Conservation (phyloP, 92 coral and sea anemone genomes). For the Zoanthus solanderi region DNA sequence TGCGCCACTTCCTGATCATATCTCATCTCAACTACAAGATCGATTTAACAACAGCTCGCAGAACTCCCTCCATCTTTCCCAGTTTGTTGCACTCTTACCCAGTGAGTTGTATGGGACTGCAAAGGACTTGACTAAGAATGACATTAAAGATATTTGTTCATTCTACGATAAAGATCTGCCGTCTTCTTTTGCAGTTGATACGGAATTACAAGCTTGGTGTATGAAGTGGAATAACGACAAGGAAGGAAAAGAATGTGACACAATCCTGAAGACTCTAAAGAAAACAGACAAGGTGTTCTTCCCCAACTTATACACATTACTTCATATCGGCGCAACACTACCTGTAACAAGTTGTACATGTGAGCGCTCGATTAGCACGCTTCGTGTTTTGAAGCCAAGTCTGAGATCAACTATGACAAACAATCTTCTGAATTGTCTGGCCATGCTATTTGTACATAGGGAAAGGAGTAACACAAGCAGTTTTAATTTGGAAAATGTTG, state of each 20-base stretch:
- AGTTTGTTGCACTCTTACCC: constrained; percentile 45
- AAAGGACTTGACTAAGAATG: constrained; percentile 26
- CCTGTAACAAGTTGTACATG: constrained; percentile 42
- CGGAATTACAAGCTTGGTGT: constrained; percentile 48
- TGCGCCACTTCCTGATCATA: constrained; percentile 54
- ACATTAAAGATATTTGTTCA: constrained; percentile 48
- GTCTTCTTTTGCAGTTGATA: constrained; percentile 50
- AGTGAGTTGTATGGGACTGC: constrained; percentile 30
- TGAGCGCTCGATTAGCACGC: constrained; percentile 36
- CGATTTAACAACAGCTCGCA: constrained; percentile 51
- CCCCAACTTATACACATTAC: constrained; percentile 44
- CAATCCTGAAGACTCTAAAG: constrained; percentile 37
- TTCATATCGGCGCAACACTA: constrained; percentile 26
- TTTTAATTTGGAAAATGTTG: background rate
- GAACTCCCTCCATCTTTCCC: constrained; percentile 41
- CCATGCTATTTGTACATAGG: constrained; percentile 38
- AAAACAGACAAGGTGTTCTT: constrained; percentile 42
- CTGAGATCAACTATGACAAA: constrained; percentile 24
- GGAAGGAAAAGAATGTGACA: background rate
- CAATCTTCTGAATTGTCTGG: constrained; percentile 12
- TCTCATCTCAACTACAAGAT: constrained; percentile 47
- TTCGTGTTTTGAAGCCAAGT: constrained; percentile 1
- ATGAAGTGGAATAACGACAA: constrained; percentile 33
- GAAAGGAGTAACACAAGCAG: constrained; percentile 11
- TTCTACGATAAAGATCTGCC: constrained; percentile 47